Evolutionary conservation across 1,140 invertebrate species (phyloP), one percentile per base, ranked within the genome.

Genomic region (Venustaconcha ellipsiformis): DNA sequence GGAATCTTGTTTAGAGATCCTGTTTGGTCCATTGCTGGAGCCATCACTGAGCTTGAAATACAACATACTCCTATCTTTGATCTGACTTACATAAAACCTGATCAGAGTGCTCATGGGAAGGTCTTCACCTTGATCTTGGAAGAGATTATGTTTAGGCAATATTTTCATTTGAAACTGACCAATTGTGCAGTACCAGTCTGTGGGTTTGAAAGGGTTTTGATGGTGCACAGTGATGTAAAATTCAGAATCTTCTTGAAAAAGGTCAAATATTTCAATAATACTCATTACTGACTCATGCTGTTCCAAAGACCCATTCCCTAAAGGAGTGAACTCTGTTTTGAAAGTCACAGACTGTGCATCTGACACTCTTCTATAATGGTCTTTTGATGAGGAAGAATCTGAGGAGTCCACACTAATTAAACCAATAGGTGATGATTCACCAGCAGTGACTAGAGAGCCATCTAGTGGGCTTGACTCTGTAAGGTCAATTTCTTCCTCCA

Each of bases 61-160:
- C 18, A 91, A 55, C 66, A 89, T 84, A 76, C 83, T 86, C 37
- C 76, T 66, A 55, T 80, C 75, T 26, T 66, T 57, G 13, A 48
- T 67, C n/a, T 83, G 67, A 79, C 82, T 83, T 6, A 90, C 80
- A 82, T 90, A 89, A 48, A 90, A 68, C 87, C 86, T 89, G 70
- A 82, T 88, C 59, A 85, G 78, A 68, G 72, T 74, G 63, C 4
- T 84, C 55, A 55, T 55, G 74, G 48, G 72, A 72, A 15, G 80
- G 65, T 30, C 60, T 30, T 14, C 79, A 63, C 11, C 56, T 56
- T 56, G 78, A 72, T 56, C 70, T 60, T 69, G n/a, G 68, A 74
- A 76, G 18, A 72, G 0, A 20, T 15, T 12, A 12, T 71, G 62
- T 48, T 72, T 57, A 56, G 76, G 67, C 14, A 70, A 11, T 15